Evolutionary conservation across 2,797 vertebrate species (phyloP).

Genomic region (Rhinophrynus dorsalis): DNA sequence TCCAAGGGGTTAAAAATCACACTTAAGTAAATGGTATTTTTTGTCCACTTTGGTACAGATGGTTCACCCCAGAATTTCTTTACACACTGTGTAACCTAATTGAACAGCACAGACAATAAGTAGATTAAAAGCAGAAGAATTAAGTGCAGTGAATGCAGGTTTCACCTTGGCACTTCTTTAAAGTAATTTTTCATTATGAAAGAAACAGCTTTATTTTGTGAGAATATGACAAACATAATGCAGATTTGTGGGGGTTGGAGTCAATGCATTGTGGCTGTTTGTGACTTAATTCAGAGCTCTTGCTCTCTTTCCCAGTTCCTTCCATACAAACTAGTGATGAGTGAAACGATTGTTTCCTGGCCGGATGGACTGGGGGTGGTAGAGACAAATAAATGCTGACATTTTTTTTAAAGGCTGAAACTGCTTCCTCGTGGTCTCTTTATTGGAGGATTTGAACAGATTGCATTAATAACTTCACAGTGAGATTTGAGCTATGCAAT

Average conservation of each 20-base stretch:
- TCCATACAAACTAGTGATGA: slow-evolving; percentile 37
- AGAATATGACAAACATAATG: slow-evolving; percentile 11
- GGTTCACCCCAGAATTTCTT: no score
- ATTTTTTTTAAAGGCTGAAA: background rate
- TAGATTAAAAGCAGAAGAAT: slow-evolving; percentile 1
- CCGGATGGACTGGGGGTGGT: slow-evolving; percentile 45
- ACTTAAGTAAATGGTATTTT: no score
- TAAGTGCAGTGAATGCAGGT: slow-evolving; percentile 23
- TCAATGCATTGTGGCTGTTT: slow-evolving; percentile 25
- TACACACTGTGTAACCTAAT: no score
- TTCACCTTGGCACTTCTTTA: slow-evolving; percentile 1
- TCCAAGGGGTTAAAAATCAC: no score
- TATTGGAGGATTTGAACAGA: slow-evolving; percentile 37
- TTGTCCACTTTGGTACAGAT: no score
- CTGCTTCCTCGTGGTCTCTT: slow-evolving; percentile 1
- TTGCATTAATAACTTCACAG: slow-evolving; percentile 39
- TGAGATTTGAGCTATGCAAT: slow-evolving; percentile 20
- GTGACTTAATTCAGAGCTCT: slow-evolving; percentile 19
- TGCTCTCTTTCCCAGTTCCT: slow-evolving; percentile 9
- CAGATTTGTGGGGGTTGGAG: slow-evolving; percentile 41
- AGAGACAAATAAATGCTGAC: slow-evolving; percentile 33
- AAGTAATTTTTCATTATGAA: slow-evolving; percentile 8
- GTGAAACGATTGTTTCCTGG: slow-evolving; percentile 39
- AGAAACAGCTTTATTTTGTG: slow-evolving; percentile 39
- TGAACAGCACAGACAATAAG: background rate